phyloP scores from a whole-genome alignment of 2,888 invertebrate genomes.

The Sthenelais limicola region DNA sequence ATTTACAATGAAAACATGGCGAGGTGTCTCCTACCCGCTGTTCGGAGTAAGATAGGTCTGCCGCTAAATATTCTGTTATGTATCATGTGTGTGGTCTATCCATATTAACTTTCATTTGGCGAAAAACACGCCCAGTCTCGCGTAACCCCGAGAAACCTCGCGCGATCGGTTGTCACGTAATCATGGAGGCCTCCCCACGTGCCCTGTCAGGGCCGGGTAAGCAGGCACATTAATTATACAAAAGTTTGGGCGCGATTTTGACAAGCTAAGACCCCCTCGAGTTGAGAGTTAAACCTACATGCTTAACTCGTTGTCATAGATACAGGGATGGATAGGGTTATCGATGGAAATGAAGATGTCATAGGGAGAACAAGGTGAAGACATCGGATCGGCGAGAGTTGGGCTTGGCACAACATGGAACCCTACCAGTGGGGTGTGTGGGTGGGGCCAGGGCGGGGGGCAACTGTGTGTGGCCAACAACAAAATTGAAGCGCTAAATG shows the following conservation, averaged over 20 bases:
- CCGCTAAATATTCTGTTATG: too few relatives aligned
- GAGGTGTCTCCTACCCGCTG: too few relatives aligned
- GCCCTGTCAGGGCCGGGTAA: slow-evolving; percentile 9
- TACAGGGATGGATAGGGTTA: neutral
- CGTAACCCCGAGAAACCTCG: slow-evolving; percentile 25
- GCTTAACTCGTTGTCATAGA: slow-evolving; percentile 5
- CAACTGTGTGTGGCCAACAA: slow-evolving; percentile 21
- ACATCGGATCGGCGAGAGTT: slow-evolving; percentile 27
- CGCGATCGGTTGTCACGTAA: slow-evolving; percentile 28
- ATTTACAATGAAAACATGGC: slow-evolving; percentile 35
- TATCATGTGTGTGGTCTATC: slow-evolving; percentile 20
- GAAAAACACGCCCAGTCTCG: slow-evolving; percentile 7
- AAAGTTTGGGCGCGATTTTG: neutral
- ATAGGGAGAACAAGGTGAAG: slow-evolving; percentile 14
- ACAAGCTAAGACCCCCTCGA: neutral
- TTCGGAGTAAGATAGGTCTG: too few relatives aligned
- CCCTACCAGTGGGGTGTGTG: too few relatives aligned
- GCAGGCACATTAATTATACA: slow-evolving; percentile 13
- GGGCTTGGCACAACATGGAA: slow-evolving; percentile 27
- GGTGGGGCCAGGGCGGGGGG: neutral
- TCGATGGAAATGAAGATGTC: slow-evolving; percentile 19
- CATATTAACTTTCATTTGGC: slow-evolving; percentile 4
- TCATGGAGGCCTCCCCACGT: neutral
- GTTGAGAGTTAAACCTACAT: neutral
- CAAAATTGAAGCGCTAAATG: too few relatives aligned